Percentiles rank a stretch among this genome's conserved stretches.
phyloP scores from a whole-genome alignment of 2,797 vertebrate genomes.

The Xyrichtys novacula region DNA sequence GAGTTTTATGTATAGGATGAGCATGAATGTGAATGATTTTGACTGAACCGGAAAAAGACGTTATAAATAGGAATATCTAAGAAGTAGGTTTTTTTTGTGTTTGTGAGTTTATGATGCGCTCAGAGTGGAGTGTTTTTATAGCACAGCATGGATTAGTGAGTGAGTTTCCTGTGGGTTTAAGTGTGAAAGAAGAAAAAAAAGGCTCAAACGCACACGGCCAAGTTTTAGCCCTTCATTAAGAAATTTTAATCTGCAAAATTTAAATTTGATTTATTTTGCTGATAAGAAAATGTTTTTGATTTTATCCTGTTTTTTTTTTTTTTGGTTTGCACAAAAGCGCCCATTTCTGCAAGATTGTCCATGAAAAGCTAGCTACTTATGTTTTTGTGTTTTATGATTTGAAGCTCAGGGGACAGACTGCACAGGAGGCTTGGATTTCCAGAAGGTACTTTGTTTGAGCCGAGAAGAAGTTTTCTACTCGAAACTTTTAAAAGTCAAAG shows the following conservation, averaged over 20 bases:
- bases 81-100: slow-evolving; percentile 33
- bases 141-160: slow-evolving; percentile 8
- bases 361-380: not conserved
- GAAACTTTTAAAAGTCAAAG: no score
- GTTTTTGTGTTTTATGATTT: not conserved
- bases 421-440: slow-evolving; percentile 19
- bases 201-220: not conserved
- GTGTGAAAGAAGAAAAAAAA: slow-evolving; percentile 19
- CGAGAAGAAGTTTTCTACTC: no score
- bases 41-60: slow-evolving; percentile 34
- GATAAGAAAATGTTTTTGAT: slow-evolving; percentile 2
- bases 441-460: slow-evolving; percentile 9
- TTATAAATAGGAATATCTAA: slow-evolving; percentile 50
- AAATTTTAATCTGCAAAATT: slow-evolving; percentile 1
- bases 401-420: slow-evolving; percentile 1
- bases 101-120: slow-evolving; percentile 24
- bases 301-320: slow-evolving; percentile 1
- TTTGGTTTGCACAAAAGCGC: not conserved
- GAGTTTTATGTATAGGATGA: slow-evolving; percentile 47
- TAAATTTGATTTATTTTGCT: slow-evolving; percentile 12
- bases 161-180: slow-evolving; percentile 26
- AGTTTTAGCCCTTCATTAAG: slow-evolving; percentile 11
- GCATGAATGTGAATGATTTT: slow-evolving; percentile 62
- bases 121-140: slow-evolving; percentile 35
- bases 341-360: slow-evolving; percentile 2